Base-by-base conservation (phyloP, 2,797 vertebrate genomes). In the Stomatorhinus walkeri region DNA sequence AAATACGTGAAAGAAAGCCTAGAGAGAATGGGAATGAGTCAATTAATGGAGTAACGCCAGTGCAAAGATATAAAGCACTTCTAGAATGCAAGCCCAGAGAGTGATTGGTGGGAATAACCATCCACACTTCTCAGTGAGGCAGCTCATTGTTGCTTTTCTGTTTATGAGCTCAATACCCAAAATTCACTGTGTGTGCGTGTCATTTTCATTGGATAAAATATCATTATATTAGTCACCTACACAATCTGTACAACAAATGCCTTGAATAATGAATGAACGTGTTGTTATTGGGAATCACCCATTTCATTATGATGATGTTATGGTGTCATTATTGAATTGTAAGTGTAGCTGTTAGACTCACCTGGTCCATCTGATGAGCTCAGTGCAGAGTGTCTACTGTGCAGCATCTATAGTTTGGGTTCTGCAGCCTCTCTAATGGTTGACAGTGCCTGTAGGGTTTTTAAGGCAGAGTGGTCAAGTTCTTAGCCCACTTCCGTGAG, bases 21-120 rank as follows among this genome's bases (percentile, higher is more conserved):
- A 5, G 81, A 84, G n/a, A 48, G 81, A 84, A 84, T 84, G 81
- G 81, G 46, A 84, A 84, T 84, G 43, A 84, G 81, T 84, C 81
- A 84, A 84, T 84, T 84, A 84, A 84, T 12, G 40, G 43, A 24
- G 22, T 10, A 84, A 84, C 3, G 46, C n/a, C 19, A 22, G 81
- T 83, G 40, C 16, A 19, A 48, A 83, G 43, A 48, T 5, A 24
- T 83, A 48, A 22, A 48, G 19, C 81, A 2, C 81, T 51, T 24
- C 19, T 84, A 49, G 9, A 49, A 22, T 22, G 19, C 24, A n/a
- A 49, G 19, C 19, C 64, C 40, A 84, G 19, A 49, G 81, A 84
- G 40, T 14, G 24, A 22, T 22, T 12, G 9, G 49, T 16, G 1
- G 3, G 19, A 22, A 84, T 49, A 49, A 48, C 81, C 22, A 49